A percentile compares a stretch with the other conserved stretches of the same genome.
Evolutionary conservation across 2,888 invertebrate species (phyloP).

Genomic region (Girardia tigrina): DNA sequence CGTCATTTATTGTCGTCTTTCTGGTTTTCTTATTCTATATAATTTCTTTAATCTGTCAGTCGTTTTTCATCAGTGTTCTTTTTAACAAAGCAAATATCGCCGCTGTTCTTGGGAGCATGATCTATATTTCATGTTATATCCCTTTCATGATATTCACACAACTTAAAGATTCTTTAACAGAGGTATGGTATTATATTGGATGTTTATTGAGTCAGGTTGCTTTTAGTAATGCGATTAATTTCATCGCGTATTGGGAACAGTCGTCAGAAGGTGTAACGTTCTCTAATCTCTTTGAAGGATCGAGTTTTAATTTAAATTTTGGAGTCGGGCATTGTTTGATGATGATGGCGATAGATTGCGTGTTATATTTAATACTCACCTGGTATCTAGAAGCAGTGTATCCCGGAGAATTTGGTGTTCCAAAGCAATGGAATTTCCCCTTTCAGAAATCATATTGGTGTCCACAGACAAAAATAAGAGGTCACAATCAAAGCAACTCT

Average conservation of each 20-base stretch:
- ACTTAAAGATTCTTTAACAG: constrained; percentile 44
- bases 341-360: constrained; percentile 46
- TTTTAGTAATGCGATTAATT: constrained; percentile 65
- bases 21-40: constrained; percentile 57
- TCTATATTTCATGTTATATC: constrained; percentile 50
- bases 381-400: constrained; percentile 36
- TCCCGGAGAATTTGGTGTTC: constrained; percentile 37
- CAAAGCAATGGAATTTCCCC: constrained; percentile 35
- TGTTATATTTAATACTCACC: constrained; percentile 31
- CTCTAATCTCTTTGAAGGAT: constrained; percentile 53
- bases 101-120: constrained; percentile 52
- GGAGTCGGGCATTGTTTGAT: constrained; percentile 56
- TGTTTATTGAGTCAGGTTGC: constrained; percentile 68
- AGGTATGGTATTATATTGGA: constrained; percentile 50
- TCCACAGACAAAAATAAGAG: not conserved
- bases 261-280: constrained; percentile 59
- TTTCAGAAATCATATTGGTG: not conserved
- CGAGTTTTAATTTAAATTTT: constrained; percentile 55
- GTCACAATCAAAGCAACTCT: not conserved
- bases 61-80: constrained; percentile 55
- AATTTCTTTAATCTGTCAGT: constrained; percentile 51
- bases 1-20: constrained; percentile 59
- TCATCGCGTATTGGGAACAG: constrained; percentile 62
- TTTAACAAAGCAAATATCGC: constrained; percentile 56
- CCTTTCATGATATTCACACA: constrained; percentile 47